These are phyloP conservation scores for Vanacampus margaritifer DNA, from an alignment of 2,113 vertebrate species.

Conservation along the genomic window DNA sequence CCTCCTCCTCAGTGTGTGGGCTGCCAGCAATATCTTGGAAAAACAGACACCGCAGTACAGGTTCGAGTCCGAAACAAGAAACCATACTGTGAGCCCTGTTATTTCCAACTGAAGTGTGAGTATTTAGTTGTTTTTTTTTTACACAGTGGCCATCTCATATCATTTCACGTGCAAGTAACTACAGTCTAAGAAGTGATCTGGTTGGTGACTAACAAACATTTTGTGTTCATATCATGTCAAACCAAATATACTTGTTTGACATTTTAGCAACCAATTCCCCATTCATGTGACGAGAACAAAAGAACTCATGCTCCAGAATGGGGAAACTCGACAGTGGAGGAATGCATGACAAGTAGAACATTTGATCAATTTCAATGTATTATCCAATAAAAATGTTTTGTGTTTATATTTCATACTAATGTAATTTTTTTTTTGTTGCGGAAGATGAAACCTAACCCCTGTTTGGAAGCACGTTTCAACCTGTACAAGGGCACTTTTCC, in stretches of 20 bases:
- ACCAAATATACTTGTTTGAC: constrained; percentile 30
- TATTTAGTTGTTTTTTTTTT: constrained; percentile 13
- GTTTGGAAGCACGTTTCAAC: constrained; percentile 21
- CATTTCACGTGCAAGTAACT: neutral
- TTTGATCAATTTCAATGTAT: constrained; percentile 27
- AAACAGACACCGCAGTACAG: constrained; percentile 80
- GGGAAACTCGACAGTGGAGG: neutral
- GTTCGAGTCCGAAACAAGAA: constrained; percentile 83
- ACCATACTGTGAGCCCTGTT: constrained; percentile 88
- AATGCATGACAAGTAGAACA: neutral
- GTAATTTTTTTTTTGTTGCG: constrained; percentile 9
- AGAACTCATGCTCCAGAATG: constrained; percentile 59
- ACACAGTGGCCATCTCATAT: neutral
- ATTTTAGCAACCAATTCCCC: constrained; percentile 75
- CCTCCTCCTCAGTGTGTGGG: constrained; percentile 77
- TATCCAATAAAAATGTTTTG: constrained; percentile 36
- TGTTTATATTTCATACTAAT: constrained; percentile 16
- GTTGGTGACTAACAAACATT: neutral
- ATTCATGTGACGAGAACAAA: constrained; percentile 77
- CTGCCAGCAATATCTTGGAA: constrained; percentile 79
- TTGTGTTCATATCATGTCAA: neutral
- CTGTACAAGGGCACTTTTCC: constrained; percentile 36
- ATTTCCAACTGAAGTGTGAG: constrained; percentile 86
- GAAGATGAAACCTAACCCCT: constrained; percentile 9
- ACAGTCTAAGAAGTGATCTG: neutral